Conservation (phyloP, 1,140 invertebrate species). For the Ips nitidus region DNA sequence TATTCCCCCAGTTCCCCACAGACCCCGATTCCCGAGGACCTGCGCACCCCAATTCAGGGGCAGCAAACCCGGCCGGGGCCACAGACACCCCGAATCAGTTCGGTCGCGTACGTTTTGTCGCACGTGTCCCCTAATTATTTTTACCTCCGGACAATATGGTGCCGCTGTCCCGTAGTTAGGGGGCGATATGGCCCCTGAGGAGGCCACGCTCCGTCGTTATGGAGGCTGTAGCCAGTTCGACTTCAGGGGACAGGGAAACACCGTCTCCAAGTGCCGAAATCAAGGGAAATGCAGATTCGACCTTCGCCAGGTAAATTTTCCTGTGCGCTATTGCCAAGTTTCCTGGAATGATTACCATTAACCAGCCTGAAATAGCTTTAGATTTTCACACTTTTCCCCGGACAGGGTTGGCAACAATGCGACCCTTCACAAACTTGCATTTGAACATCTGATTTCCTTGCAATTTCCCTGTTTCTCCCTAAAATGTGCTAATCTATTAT, state of each 20-base stretch:
- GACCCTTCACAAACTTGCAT: too few species aligned
- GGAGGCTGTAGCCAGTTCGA: slow-evolving; percentile 27
- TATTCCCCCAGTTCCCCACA: slow-evolving; percentile 11
- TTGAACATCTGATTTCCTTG: too few species aligned
- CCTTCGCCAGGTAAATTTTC: slow-evolving; percentile 33
- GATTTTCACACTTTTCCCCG: too few species aligned
- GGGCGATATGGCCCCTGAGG: slow-evolving; percentile 6
- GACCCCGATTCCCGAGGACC: slow-evolving; percentile 12
- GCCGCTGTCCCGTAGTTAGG: slow-evolving; percentile 1
- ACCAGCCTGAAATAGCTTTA: too few species aligned
- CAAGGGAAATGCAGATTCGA: slow-evolving; percentile 44
- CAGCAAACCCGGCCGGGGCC: slow-evolving; percentile 15
- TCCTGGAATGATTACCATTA: background rate
- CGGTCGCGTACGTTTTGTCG: slow-evolving; percentile 5
- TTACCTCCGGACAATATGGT: background rate
- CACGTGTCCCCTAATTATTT: background rate
- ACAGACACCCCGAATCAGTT: slow-evolving; percentile 27
- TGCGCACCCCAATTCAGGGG: slow-evolving; percentile 12
- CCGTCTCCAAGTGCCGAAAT: slow-evolving; percentile 7
- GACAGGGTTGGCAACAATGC: too few species aligned
- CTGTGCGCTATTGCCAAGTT: slow-evolving; percentile 9
- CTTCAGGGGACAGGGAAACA: slow-evolving; percentile 11
- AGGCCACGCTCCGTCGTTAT: slow-evolving; percentile 7
- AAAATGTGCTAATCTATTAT: too few species aligned
- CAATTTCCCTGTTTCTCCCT: too few species aligned